A percentile compares a stretch with the other conserved stretches of the same genome.
Conservation (phyloP, 2,888 invertebrate species). For the Therioaphis trifolii region DNA sequence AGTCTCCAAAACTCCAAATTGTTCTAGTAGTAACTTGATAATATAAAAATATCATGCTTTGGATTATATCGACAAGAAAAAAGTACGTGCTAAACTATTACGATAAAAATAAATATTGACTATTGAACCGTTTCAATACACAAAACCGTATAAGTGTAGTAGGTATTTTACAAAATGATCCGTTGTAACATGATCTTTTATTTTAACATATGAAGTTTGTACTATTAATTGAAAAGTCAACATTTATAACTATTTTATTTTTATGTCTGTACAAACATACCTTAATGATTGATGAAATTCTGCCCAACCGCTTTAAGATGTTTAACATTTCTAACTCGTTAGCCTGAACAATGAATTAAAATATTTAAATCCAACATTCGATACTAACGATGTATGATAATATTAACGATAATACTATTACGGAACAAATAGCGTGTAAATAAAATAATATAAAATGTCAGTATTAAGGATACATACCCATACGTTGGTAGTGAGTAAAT, state of each 20-base stretch:
- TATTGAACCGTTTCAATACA: neutral
- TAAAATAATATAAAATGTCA: neutral
- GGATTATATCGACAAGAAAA: neutral
- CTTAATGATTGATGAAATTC: slow-evolving; percentile 84
- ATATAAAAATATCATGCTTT: slow-evolving; percentile 62
- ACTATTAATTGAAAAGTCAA: neutral
- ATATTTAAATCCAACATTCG: no score
- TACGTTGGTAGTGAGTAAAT: slow-evolving; percentile 75
- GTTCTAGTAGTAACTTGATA: slow-evolving; percentile 89
- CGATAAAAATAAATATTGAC: neutral
- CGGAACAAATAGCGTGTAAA: no score
- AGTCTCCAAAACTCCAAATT: slow-evolving; percentile 96
- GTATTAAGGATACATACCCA: slow-evolving; percentile 31
- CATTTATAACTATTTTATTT: neutral
- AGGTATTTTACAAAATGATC: slow-evolving; percentile 15
- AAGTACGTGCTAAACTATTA: neutral
- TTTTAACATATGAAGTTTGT: neutral
- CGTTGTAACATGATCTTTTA: slow-evolving; percentile 8
- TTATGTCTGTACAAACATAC: slow-evolving; percentile 70
- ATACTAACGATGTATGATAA: no score
- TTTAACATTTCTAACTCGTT: slow-evolving; percentile 49
- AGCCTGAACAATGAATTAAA: slow-evolving; percentile 16
- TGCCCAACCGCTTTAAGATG: slow-evolving; percentile 48
- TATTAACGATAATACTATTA: no score
- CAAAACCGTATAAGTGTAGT: slow-evolving; percentile 18